Evolutionary conservation across 1,140 invertebrate species (phyloP).

Genomic region (Bombus picipes): DNA sequence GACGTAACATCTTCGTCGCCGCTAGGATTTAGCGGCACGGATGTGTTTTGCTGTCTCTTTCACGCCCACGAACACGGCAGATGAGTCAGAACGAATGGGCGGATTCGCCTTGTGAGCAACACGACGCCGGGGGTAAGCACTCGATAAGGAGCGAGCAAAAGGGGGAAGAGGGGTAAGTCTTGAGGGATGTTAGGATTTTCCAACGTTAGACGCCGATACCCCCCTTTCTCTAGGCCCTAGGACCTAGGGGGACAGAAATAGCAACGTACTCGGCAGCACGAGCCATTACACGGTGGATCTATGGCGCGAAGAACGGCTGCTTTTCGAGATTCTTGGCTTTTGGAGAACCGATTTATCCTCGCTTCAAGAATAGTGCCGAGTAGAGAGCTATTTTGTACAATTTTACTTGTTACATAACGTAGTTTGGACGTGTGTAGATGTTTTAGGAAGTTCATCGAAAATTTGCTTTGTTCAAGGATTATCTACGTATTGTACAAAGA

Average conservation of each 20-base stretch:
- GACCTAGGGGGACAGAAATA: constrained; percentile 29
- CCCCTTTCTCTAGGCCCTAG: neutral
- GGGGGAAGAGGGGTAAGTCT: neutral
- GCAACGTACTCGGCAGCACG: neutral
- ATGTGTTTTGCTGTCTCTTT: constrained; percentile 55
- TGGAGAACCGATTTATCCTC: neutral
- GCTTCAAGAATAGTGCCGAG: too few relatives aligned
- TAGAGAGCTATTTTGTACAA: too few relatives aligned
- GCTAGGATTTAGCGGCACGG: constrained; percentile 53
- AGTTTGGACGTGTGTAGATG: too few relatives aligned
- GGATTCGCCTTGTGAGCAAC: constrained; percentile 29
- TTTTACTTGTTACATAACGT: too few relatives aligned
- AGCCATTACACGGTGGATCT: neutral
- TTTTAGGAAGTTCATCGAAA: too few relatives aligned
- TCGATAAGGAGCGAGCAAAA: constrained; percentile 52
- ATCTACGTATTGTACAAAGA: too few relatives aligned
- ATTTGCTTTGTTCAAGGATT: too few relatives aligned
- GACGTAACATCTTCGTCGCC: constrained; percentile 60
- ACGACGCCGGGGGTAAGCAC: constrained; percentile 41
- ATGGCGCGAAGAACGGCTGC: neutral
- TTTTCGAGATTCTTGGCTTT: neutral
- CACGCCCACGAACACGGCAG: constrained; percentile 45
- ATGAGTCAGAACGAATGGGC: constrained; percentile 63
- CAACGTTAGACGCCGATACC: neutral
- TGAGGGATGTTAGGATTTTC: constrained; percentile 63